Base-by-base conservation (phyloP, 2,797 vertebrate species). In the Danionella dracula region DNA sequence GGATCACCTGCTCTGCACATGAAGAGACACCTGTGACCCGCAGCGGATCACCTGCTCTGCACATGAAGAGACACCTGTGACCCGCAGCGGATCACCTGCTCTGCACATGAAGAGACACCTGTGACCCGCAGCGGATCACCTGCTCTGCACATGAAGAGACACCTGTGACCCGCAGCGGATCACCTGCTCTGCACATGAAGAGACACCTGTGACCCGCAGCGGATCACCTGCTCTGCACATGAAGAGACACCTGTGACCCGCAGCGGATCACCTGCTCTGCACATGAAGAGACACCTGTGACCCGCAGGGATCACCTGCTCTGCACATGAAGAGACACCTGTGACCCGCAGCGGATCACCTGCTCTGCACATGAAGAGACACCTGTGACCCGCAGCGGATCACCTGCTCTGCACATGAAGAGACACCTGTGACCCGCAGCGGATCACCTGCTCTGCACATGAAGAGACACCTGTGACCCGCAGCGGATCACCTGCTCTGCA, bases 131-230 rank as follows among this genome's bases (percentile, higher is more conserved):
- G 46, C 64, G n/a, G n/a, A n/a, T n/a, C n/a, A n/a, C n/a, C n/a
- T n/a, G n/a, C n/a, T n/a, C n/a, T n/a, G 76, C 97, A 99, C 85
- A 99, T 99, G 97, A 99, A 99, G 84, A 81, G 97, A 78, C 97
- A 99, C 85, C 91, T 98, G 92, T 99, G 92, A 92, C 21, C 40
- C 44, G 61, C 34, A 31, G 46, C 64, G n/a, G n/a, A n/a, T n/a
- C n/a, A n/a, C n/a, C n/a, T n/a, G n/a, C n/a, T n/a, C n/a, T n/a
- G 76, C 97, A 99, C 85, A 99, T 99, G 97, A 99, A 99, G 84
- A 81, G 97, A 78, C 97, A 99, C 85, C 91, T 98, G 92, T 99
- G 92, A 92, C 21, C 40, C 44, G 61, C 34, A 31, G 46, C 64
- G n/a, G n/a, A n/a, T n/a, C n/a, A n/a, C n/a, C n/a, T n/a, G n/a